Evolutionary conservation across 2,888 invertebrate genomes (phyloP).

Genomic region (Lysandra bellargus): DNA sequence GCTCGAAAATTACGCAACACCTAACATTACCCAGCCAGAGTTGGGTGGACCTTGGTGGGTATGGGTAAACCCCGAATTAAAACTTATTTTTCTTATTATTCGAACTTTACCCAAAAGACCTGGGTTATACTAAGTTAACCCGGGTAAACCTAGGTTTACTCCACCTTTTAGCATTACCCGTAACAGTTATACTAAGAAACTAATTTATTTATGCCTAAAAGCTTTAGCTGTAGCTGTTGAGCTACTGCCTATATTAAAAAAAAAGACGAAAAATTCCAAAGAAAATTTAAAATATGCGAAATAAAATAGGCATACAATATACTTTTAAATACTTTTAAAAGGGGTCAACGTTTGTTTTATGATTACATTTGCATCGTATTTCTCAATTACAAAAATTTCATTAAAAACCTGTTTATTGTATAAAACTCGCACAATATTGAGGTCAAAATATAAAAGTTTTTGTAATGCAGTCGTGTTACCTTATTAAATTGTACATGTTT

Average conservation of each 20-base stretch:
- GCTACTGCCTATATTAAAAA: not conserved
- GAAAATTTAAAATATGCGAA: not conserved
- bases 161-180: no score
- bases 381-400: not conserved
- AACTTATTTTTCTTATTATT: no score
- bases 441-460: slow-evolving; percentile 35
- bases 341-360: slow-evolving; percentile 10
- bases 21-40: no score
- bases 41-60: no score
- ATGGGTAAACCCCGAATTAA: no score
- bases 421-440: not conserved
- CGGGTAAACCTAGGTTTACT: no score
- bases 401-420: slow-evolving; percentile 15
- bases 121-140: no score
- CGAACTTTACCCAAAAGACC: no score
- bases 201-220: not conserved
- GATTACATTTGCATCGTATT: not conserved
- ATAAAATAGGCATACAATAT: not conserved
- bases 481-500: not conserved
- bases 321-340: not conserved
- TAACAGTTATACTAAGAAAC: no score
- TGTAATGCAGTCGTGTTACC: not conserved
- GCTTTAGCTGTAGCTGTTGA: not conserved
- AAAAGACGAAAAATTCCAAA: not conserved
- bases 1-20: no score